Base-by-base conservation (phyloP, 1,140 invertebrate genomes). In the Zaprionus taronus region DNA sequence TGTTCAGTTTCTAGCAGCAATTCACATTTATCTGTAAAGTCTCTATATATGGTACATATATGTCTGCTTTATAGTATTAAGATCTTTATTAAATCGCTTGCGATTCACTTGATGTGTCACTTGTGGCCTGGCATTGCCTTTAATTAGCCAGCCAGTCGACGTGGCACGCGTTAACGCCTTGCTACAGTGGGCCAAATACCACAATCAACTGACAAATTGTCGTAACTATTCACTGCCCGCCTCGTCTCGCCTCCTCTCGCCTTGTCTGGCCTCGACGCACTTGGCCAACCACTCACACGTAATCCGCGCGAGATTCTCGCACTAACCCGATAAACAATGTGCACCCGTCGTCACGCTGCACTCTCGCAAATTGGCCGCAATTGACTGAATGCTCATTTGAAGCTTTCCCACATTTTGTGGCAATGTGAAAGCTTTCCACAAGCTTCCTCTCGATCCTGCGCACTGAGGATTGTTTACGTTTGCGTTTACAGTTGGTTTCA, bases 391-490 rank as follows among this genome's bases (percentile, higher is more conserved):
- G 85, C 47, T 90, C 82, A 76, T 65, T 84, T 84, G 17, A 64
- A 90, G 81, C 85, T 90, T 91, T 89, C 70, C 69, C 61, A 4
- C 47, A 22, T 55, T 56, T 56, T 53, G 57, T 41, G 28, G 63
- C 58, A 22, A 28, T 53, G n/a, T 9, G 15, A 69, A 78, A 87
- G 84, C 84, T 87, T 81, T 83, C 20, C 51, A n/a, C 15, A 41
- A 60, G 38, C 55, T 41, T 41, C 20, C 4, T 56, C 26, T 7
- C 14, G 34, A 55, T 90, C 82, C 85, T 90, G 85, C 85, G 85
- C 85, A 85, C 6, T 91, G 64, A 6, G n/a, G n/a, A 61, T 82
- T 89, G 85, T 90, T 91, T 85, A 89, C 74, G 85, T 90, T 82
- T 79, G 65, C 65, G 69, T 73, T 84, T 80, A 76, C 84, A 89